Percentiles rank a stretch among this genome's conserved stretches.
Evolutionary conservation across 2,888 invertebrate genomes (phyloP).

Genomic region (Cylindroiulus punctatus): DNA sequence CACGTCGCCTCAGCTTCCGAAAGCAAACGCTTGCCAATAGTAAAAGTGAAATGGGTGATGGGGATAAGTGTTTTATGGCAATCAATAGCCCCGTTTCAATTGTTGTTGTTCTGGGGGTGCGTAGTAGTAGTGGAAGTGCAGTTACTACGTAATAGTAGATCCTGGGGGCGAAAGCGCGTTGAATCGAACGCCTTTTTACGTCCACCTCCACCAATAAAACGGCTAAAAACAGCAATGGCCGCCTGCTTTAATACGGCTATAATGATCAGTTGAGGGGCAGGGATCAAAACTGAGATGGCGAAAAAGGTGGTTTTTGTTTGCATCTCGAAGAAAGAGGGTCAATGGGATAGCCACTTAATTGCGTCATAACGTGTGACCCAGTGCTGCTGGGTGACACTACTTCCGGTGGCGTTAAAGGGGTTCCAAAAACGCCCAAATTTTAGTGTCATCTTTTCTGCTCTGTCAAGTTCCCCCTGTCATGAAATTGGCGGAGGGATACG

Average conservation of each 20-base stretch:
- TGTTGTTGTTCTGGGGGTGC: conserved; percentile 45
- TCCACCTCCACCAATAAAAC: conserved; percentile 45
- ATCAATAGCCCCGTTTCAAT: conserved; percentile 54
- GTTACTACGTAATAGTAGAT: conserved; percentile 50
- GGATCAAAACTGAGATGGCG: background rate
- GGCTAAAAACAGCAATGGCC: conserved; percentile 33
- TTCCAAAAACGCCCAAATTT: background rate
- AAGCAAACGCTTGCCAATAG: conserved; percentile 44
- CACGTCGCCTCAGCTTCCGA: background rate
- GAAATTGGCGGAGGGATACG: background rate
- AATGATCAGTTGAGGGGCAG: background rate
- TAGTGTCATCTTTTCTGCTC: background rate
- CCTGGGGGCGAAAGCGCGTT: conserved; percentile 38
- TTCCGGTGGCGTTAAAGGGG: background rate
- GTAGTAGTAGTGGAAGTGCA: conserved; percentile 49
- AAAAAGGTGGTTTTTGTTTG: background rate
- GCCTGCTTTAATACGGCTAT: background rate
- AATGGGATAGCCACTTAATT: background rate
- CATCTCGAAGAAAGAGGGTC: background rate
- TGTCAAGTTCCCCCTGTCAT: background rate
- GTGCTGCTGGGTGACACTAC: background rate
- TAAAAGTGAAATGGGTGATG: conserved; percentile 49
- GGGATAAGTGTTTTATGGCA: conserved; percentile 56
- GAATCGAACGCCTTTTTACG: conserved; percentile 33
- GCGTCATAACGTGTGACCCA: conserved; percentile 11